Base-by-base conservation (phyloP, 2,113 vertebrate species). In the Antigone vipio region DNA sequence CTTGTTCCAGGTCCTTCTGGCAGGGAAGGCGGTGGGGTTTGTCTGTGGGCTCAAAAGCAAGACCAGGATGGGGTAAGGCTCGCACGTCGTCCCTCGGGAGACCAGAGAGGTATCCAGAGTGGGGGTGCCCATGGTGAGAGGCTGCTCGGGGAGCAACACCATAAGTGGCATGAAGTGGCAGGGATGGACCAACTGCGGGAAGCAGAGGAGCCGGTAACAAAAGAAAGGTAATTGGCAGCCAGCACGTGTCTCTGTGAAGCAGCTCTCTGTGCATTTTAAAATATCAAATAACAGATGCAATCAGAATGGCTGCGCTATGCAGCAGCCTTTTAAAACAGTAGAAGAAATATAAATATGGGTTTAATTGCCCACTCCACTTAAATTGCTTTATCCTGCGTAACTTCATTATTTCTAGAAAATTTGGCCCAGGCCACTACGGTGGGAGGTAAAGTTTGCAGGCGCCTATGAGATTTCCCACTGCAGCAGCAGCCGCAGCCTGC, bases 61-160 rank as follows among this genome's bases (percentile, higher is more conserved):
- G 30, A 49, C 26, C 15, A 56, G 29, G 14, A 30, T 24, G 15
- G 12, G 21, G 9, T 82, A 68, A 67, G 27, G 19, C 42, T 89
- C 5, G 1, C 11, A 26, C 18, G 15, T 60, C 22, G 32, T 16
- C 34, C n/a, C 26, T 50, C 38, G 9, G 22, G 20, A 96, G 2
- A 59, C 29, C 58, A 32, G 1, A 66, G 19, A 55, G 32, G 5
- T 45, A 32, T 27, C 52, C 67, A 38, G 34, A 42, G 34, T 14
- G 9, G 17, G 5, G 23, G 5, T 59, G 20, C 13, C 74, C 56
- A 14, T 3, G 9, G 40, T 0, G 0, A 72, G 44, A 44, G 7
- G 21, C 19, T 81, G 50, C 50, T 27, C 2, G 0, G 29, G n/a
- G 27, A 62, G 0, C 15, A 22, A 38, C 34, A 56, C 1, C 0